Evolutionary conservation across 2,797 vertebrate genomes (phyloP), one percentile per base, ranked within the genome.

Genomic region (Centropyge bicolor): DNA sequence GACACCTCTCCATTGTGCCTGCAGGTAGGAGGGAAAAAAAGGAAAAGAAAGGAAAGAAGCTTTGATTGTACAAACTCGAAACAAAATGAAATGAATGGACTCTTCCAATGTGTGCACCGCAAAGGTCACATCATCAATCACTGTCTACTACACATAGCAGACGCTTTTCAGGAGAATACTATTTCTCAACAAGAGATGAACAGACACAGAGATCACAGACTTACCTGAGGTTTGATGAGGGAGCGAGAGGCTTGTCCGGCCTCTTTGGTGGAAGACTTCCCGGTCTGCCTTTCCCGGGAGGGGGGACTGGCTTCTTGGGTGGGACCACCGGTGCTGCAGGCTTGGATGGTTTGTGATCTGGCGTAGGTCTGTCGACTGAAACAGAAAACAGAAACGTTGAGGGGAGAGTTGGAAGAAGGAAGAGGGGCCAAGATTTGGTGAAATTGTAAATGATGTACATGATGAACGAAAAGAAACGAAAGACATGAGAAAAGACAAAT

Each of bases 1-100:
- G 95, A 93, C 90, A 97, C 71, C 87, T 98, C 98, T 87, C 97
- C 97, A 90, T 99, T 98, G 83, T 97, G 93, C 76, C 98, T 99
- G 81, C 51, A 57, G 52, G 70, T n/a, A 85, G 85, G 69, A 81
- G 51, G 20, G 54, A 19, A 54, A 48, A 38, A 16, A 70, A 5
- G 4, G 12, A 13, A 38, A 43, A 40, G 6, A 70, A 41, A 11
- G 0, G 5, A 4, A 8, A 14, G 36, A 61, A 27, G 24, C 0
- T 13, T 17, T 57, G 22, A 54, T 4, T 41, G 16, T 13, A 16
- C 8, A 27, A 36, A 46, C 19, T 35, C 55, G n/a, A 48, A 41
- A 80, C 3, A 1, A 11, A 13, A 51, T 1, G 17, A 22, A 48
- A 27, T 9, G 5, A 16, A 17, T 5, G 14, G 13, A 40, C 12